Percentiles rank a stretch among this genome's conserved stretches.
Evolutionary conservation across 2,113 vertebrate species (phyloP).

Genomic region (Amphiprion ocellaris): DNA sequence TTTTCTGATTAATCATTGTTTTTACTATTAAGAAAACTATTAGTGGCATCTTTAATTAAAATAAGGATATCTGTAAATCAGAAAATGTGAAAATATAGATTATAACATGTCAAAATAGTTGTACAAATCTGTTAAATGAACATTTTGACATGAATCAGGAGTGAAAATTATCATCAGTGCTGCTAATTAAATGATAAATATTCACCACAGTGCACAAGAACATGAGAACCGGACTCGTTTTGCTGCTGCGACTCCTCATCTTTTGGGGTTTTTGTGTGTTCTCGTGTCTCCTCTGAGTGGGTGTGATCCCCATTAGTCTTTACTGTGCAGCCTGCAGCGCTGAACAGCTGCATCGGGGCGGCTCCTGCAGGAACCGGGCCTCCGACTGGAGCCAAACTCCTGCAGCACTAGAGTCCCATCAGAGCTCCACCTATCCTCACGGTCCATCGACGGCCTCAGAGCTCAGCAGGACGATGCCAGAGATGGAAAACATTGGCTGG

Average conservation of each 20-base stretch:
- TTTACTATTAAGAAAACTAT: no score
- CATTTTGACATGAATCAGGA: no score
- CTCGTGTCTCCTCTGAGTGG: conserved; percentile 18
- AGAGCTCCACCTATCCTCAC: conserved; percentile 34
- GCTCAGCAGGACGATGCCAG: conserved; percentile 2
- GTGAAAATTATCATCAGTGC: no score
- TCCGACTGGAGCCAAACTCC: conserved; percentile 39
- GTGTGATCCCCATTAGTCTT: conserved; percentile 34
- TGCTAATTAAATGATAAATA: no score
- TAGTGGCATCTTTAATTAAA: no score
- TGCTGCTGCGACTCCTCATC: background rate
- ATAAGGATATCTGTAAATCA: no score
- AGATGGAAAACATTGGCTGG: conserved; percentile 14
- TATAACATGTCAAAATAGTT: no score
- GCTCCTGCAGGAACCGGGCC: conserved; percentile 27
- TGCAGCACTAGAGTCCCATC: conserved; percentile 8
- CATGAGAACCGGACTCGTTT: background rate
- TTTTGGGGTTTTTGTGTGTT: background rate
- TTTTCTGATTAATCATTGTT: no score
- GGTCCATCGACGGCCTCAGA: background rate
- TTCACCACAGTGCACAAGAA: no score
- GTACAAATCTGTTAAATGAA: no score
- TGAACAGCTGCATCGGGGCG: conserved; percentile 75
- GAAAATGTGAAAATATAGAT: no score
- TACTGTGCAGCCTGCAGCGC: conserved; percentile 37